Evolutionary conservation across 2,113 vertebrate species (phyloP).

Genomic region (Xenopus borealis): DNA sequence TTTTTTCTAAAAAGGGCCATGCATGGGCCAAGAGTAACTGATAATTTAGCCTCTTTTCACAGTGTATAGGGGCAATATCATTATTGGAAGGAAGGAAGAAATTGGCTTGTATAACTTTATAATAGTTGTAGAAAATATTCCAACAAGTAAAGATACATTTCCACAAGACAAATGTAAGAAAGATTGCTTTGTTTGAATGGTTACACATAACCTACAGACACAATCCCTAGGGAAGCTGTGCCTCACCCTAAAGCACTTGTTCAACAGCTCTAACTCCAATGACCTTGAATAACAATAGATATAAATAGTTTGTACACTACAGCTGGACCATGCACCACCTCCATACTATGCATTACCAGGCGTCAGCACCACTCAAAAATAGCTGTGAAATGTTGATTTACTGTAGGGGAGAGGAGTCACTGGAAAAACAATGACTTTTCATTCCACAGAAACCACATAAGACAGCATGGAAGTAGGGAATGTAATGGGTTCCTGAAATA

Average conservation of each 20-base stretch:
- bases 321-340: not conserved
- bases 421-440: slow-evolving; percentile 6
- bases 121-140: too few species aligned
- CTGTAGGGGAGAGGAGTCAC: slow-evolving; percentile 1
- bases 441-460: not conserved
- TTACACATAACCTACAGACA: too few species aligned
- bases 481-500: slow-evolving; percentile 17
- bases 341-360: not conserved
- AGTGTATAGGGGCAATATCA: too few species aligned
- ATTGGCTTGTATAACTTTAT: too few species aligned
- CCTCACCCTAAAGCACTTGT: not conserved
- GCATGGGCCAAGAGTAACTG: too few species aligned
- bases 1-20: too few species aligned
- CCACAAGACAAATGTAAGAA: too few species aligned
- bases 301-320: not conserved
- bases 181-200: too few species aligned
- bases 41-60: too few species aligned
- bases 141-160: too few species aligned
- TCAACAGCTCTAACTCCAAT: not conserved
- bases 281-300: slow-evolving; percentile 6
- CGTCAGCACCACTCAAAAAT: slow-evolving; percentile 25
- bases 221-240: not conserved
- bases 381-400: not conserved
- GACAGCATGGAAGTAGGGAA: not conserved
- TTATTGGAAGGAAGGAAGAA: too few species aligned